phyloP scores from a whole-genome alignment of 2,888 invertebrate genomes.

The Dioctria rufipes region DNA sequence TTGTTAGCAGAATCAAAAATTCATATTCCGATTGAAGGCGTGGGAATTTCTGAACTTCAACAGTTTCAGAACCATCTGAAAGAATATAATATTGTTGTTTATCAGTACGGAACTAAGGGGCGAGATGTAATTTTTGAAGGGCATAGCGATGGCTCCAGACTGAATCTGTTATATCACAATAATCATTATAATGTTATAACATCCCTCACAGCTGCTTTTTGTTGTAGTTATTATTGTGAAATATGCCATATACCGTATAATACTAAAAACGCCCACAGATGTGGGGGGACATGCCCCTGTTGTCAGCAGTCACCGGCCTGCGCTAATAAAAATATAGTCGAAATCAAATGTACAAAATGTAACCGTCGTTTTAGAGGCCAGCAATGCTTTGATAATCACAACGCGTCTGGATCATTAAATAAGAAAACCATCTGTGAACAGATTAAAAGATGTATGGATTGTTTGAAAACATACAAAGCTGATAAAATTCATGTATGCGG shows the following conservation, averaged over 20 bases:
- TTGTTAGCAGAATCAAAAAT: conserved; percentile 17
- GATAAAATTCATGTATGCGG: conserved; percentile 21
- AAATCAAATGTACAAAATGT: conserved; percentile 1
- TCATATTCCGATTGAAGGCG: conserved; percentile 14
- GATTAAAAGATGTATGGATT: conserved; percentile 10
- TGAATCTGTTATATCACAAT: conserved; percentile 37
- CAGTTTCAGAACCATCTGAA: conserved; percentile 18
- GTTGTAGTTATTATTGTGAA: conserved; percentile 31
- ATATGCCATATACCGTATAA: conserved; percentile 13
- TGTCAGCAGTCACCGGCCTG: conserved; percentile 33
- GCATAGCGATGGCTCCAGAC: conserved; percentile 9
- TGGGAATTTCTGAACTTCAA: conserved; percentile 27
- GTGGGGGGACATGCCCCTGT: conserved; percentile 28
- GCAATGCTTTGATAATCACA: conserved; percentile 21
- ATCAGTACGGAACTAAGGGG: conserved; percentile 27
- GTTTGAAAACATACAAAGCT: conserved; percentile 14
- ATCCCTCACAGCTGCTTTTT: conserved; percentile 18
- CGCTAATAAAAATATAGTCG: background rate
- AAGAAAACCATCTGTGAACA: conserved; percentile 8
- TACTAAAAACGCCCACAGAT: conserved; percentile 31
- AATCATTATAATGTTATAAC: conserved; percentile 34
- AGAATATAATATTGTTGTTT: conserved; percentile 34
- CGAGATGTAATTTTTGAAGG: conserved; percentile 37
- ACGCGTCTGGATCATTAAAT: conserved; percentile 15
- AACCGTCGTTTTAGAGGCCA: conserved; percentile 14